A percentile compares a stretch with the other conserved stretches of the same genome.
These are phyloP conservation scores for Pteronotus mesoamericanus DNA, from an alignment of 2,797 vertebrate species.

Conservation along the genomic window DNA sequence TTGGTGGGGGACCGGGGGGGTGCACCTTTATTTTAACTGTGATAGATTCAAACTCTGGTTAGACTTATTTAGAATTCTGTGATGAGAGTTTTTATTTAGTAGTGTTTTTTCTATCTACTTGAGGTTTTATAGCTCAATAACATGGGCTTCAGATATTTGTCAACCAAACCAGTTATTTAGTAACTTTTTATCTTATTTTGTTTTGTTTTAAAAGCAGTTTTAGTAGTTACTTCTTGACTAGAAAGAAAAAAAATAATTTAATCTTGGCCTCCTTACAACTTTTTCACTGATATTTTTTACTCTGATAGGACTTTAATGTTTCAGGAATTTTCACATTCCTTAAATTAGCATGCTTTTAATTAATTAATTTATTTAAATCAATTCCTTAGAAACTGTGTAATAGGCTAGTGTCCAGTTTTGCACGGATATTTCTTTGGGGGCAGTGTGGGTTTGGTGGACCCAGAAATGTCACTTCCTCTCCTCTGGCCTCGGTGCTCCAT, in stretches of 20 bases:
- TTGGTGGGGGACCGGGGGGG: rapidly evolving
- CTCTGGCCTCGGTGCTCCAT: constrained; percentile 30
- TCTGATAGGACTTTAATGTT: constrained; percentile 4
- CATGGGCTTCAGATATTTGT: neutral
- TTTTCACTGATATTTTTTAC: neutral
- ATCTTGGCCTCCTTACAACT: neutral
- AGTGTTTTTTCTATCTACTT: neutral
- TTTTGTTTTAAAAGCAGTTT: neutral
- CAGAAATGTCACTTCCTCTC: constrained; percentile 48
- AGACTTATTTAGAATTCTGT: constrained; percentile 5
- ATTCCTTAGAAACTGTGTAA: neutral
- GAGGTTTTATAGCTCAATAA: constrained; percentile 10
- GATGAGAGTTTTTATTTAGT: constrained; percentile 8
- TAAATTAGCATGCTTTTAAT: neutral
- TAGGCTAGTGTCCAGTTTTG: neutral
- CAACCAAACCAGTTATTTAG: neutral
- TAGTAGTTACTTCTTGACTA: neutral
- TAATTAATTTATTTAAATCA: neutral
- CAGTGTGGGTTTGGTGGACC: neutral
- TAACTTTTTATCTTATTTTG: neutral
- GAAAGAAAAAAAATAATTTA: neutral
- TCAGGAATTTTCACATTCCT: neutral
- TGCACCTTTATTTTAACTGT: neutral
- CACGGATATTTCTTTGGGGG: constrained; percentile 13
- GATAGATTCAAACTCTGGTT: neutral